phyloP scores from a whole-genome alignment of 2,797 vertebrate genomes.

The Hyperoplus lanceolatus region DNA sequence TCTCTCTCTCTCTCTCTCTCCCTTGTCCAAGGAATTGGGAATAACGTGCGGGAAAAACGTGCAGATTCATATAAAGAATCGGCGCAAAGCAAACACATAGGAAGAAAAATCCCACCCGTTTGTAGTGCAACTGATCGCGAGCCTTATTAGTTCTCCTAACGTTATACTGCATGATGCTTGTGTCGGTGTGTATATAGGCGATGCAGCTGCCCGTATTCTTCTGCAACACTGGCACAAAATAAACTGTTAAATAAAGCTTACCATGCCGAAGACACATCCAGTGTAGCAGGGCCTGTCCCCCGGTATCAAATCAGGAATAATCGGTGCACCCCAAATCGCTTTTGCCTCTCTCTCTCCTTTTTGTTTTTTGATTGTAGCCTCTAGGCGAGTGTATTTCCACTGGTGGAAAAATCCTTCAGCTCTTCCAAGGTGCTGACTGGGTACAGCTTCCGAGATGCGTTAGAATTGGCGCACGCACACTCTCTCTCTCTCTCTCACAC shows the following conservation, averaged over 20 bases:
- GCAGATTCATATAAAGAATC: neutral
- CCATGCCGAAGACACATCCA: conserved; percentile 85
- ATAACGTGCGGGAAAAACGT: conserved; percentile 8
- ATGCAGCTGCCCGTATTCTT: conserved; percentile 53
- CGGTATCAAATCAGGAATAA: conserved; percentile 62
- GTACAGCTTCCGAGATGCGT: conserved; percentile 47
- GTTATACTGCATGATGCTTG: conserved; percentile 63
- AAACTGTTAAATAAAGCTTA: conserved; percentile 73
- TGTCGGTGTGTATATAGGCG: neutral
- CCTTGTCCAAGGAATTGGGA: conserved; percentile 7
- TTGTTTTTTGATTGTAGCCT: conserved; percentile 68
- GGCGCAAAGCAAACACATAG: neutral
- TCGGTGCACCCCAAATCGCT: conserved; percentile 38
- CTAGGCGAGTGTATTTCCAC: conserved; percentile 76
- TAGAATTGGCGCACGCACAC: too few species aligned
- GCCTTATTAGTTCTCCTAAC: conserved; percentile 30
- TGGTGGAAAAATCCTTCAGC: conserved; percentile 55
- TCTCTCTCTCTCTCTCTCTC: conserved; percentile 1
- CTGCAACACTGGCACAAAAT: conserved; percentile 56
- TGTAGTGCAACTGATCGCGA: conserved; percentile 28
- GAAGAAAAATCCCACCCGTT: neutral
- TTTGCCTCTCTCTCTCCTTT: conserved; percentile 51
- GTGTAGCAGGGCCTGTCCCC: conserved; percentile 73
- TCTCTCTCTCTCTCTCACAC: too few species aligned
- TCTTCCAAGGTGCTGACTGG: conserved; percentile 65